Evolutionary conservation across 2,888 invertebrate genomes (phyloP).

Genomic region (Torymus texanus): DNA sequence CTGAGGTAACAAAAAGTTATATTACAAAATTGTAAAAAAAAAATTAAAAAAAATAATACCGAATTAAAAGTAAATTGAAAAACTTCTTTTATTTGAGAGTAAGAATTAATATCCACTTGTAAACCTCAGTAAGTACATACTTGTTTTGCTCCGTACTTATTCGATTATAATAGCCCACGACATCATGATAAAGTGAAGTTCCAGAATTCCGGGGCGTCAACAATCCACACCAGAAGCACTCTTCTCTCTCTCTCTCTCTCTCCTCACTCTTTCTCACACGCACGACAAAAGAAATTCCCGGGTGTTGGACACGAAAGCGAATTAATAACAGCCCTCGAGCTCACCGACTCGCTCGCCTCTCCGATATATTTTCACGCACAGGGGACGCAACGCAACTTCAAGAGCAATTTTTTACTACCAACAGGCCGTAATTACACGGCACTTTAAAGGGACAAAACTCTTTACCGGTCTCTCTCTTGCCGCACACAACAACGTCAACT

Average conservation of each 20-base stretch:
- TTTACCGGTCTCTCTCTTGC: constrained; percentile 23
- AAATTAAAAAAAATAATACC: no score
- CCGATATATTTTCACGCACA: constrained; percentile 29
- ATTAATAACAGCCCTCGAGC: constrained; percentile 52
- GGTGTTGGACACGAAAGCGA: constrained; percentile 20
- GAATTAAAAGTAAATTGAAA: no score
- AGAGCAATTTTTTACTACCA: constrained; percentile 62
- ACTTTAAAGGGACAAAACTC: constrained; percentile 53
- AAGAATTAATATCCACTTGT: no score
- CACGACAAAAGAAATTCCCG: constrained; percentile 46
- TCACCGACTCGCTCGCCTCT: constrained; percentile 1
- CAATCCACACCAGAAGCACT: constrained; percentile 10
- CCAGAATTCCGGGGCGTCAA: constrained; percentile 16
- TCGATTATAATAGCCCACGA: no score
- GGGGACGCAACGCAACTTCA: neutral
- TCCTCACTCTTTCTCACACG: no score
- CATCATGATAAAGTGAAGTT: neutral
- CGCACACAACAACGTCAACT: no score
- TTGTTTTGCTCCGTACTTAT: no score
- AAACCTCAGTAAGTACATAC: no score
- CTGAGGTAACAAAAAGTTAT: no score
- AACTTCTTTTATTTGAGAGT: no score
- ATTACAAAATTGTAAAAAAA: no score
- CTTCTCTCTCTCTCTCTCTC: neutral
- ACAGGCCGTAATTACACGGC: constrained; percentile 59